Base-by-base conservation (phyloP, 1,140 invertebrate genomes). In the Metaphire vulgaris region DNA sequence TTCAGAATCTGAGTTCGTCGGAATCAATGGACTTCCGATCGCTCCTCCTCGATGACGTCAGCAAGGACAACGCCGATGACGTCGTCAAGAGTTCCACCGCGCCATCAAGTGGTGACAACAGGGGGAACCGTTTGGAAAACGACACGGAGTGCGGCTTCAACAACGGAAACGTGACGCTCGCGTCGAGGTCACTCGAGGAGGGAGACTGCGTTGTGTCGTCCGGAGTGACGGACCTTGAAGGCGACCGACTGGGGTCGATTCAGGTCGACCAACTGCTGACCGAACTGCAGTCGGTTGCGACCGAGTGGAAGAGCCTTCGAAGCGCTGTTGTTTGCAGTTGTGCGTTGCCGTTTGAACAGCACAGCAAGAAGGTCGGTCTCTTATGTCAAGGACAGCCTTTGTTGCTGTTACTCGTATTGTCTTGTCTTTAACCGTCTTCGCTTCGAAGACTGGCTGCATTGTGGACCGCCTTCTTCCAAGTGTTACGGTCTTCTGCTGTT, bases 301-400 rank as follows among this genome's bases (percentile, higher is more conserved):
- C 97, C 21, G 93, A 96, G 83, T 97, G 95, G 95, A 95, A 93
- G 84, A 90, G 92, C 2, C 89, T 95, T 72, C 90, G 94, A 71
- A 93, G 92, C 84, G 90, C 94, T n/a, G 91, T 90, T 79, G 92
- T 93, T 84, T 98, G 95, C 85, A 89, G 89, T 80, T 97, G 95
- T 86, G 92, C 92, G n/a, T 92, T 93, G 1, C 92, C 92, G 0
- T 93, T 98, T 80, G 94, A 97, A 84, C 92, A 93, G 83, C 93
- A 93, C 83, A 94, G 92, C 81, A 91, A 92, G 87, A 97, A 97
- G 91, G 94, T 96, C 87, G 82, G 83, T n/a, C n/a, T n/a, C n/a
- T n/a, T n/a, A n/a, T n/a, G n/a, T n/a, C n/a, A n/a, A n/a, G n/a
- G n/a, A n/a, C n/a, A n/a, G n/a, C n/a, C n/a, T n/a, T n/a, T n/a